Base-by-base conservation (phyloP, 2,113 vertebrate genomes). In the Capreolus pygargus region DNA sequence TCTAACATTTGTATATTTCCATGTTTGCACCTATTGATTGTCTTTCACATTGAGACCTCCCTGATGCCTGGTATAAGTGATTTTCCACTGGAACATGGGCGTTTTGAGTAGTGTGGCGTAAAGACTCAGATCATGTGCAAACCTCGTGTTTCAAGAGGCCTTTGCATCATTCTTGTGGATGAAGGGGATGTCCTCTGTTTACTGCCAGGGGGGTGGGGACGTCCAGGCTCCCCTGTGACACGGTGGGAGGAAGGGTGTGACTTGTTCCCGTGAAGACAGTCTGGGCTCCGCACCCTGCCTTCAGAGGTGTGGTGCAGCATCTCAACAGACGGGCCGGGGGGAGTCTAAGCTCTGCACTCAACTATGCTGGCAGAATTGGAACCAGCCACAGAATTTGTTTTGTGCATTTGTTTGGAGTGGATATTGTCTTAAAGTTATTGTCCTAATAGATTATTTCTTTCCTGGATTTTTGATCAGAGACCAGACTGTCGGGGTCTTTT, bases 401-500 rank as follows among this genome's bases (percentile, higher is more conserved):
- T 12, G 19, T 21, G 33, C 55, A 14, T 78, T 16, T 25, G 3
- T 8, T 39, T 57, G 23, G 36, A n/a, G 14, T 6, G 7, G 1
- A 30, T 67, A 39, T 61, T 81, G 3, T 67, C 45, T 64, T 79
- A 70, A 84, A 19, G 57, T 85, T 58, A n/a, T 47, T 52, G 5
- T 78, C 12, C 50, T 67, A 11, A 43, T 52, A 25, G 2, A 3
- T 1, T 39, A 4, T 43, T 92, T 43, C 39, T 25, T 54, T 39
- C 16, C 39, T 85, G 14, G 1, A 3, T 14, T 52, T 78, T 85
- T 83, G 5, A 5, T 10, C 8, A 82, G 8, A 55, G 9, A 57
- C 9, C 5, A 78, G 2, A 1, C 3, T 81, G 17, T 50, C 19
- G 7, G 14, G 6, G 0, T 3, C 4, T 21, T 2, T 58, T 6